Evolutionary conservation across 2,888 invertebrate genomes (phyloP).

Genomic region (Plemyria rubiginata): DNA sequence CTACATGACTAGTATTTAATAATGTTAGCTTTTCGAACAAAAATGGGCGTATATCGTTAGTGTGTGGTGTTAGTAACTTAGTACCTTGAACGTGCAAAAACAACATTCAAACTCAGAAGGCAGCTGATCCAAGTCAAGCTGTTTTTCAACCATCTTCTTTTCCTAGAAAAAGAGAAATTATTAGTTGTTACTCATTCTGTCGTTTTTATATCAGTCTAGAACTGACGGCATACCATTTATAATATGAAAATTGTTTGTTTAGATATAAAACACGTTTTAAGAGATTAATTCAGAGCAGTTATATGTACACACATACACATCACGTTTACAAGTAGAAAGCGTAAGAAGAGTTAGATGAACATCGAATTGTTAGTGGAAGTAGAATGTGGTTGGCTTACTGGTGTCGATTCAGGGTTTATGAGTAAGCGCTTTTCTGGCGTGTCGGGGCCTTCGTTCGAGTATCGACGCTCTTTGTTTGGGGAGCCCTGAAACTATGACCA

Average conservation of each 20-base stretch:
- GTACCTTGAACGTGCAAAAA: constrained; percentile 98
- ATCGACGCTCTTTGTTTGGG: constrained; percentile 78
- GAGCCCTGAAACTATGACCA: constrained; percentile 81
- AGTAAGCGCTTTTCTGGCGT: constrained; percentile 83
- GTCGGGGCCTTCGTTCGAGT: constrained; percentile 74
- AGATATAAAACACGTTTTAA: constrained; percentile 21
- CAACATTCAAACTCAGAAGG: constrained; percentile 98
- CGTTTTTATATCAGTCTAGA: neutral
- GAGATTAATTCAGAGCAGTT: constrained; percentile 24
- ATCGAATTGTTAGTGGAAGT: constrained; percentile 44
- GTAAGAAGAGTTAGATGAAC: constrained; percentile 12
- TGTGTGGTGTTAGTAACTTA: constrained; percentile 68
- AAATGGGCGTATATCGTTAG: neutral
- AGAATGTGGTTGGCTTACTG: constrained; percentile 68
- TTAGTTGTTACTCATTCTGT: constrained; percentile 55
- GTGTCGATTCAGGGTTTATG: constrained; percentile 80
- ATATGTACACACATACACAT: constrained; percentile 13
- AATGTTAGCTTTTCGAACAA: constrained; percentile 11
- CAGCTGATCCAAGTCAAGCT: constrained; percentile 93
- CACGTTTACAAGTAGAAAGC: neutral
- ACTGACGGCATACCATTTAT: constrained; percentile 30
- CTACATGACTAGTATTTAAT: constrained; percentile 6
- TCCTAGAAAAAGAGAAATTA: constrained; percentile 84
- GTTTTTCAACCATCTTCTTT: constrained; percentile 89
- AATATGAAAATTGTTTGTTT: constrained; percentile 1